phyloP scores from a whole-genome alignment of 2,113 vertebrate species.

The Colius striatus region DNA sequence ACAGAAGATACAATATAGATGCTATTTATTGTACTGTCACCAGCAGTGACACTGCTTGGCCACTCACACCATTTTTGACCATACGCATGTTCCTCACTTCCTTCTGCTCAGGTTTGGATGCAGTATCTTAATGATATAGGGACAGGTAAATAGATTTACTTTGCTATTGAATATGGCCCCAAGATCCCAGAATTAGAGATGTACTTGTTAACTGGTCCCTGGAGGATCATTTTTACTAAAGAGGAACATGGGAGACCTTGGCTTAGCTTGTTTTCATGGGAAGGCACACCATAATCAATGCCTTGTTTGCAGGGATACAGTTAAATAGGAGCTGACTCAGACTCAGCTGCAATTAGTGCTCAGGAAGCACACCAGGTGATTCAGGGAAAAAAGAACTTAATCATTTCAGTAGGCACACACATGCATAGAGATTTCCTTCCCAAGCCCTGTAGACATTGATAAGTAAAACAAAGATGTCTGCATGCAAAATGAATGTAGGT shows the following conservation, averaged over 20 bases:
- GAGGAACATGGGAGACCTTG: neutral
- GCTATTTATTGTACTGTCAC: neutral
- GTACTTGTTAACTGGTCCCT: neutral
- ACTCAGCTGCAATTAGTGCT: conserved; percentile 7
- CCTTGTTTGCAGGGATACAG: conserved; percentile 1
- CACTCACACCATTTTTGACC: neutral
- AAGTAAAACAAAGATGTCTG: neutral
- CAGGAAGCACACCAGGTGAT: neutral
- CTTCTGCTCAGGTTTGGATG: neutral
- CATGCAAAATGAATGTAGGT: neutral
- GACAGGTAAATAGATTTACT: neutral
- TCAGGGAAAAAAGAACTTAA: neutral
- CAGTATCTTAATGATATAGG: neutral
- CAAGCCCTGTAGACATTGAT: fast-evolving
- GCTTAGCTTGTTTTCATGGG: conserved; percentile 8
- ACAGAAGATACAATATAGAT: neutral
- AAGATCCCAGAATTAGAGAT: neutral
- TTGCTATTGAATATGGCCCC: neutral
- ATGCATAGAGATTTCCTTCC: neutral
- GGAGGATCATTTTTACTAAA: neutral
- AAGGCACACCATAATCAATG: neutral
- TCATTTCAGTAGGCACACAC: neutral
- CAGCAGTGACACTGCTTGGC: neutral
- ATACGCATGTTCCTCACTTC: neutral
- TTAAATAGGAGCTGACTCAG: conserved; percentile 13